These are phyloP conservation scores for Porites evermanni DNA, from an alignment of 92 coral and sea anemone genomes.

Conservation along the genomic window DNA sequence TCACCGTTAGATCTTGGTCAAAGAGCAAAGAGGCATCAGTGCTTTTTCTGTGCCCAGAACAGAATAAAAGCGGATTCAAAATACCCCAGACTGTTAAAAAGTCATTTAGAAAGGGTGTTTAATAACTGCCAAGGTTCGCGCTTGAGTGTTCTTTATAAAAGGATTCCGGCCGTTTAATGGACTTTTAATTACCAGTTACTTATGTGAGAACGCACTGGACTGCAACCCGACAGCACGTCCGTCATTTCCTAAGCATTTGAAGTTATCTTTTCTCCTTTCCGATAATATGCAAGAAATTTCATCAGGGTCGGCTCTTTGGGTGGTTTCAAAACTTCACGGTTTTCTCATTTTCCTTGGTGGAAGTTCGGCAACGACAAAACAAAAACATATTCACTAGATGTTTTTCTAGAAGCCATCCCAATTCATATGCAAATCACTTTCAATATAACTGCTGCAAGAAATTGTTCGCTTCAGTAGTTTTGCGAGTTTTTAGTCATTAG, in stretches of 20 bases:
- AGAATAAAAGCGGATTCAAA: background rate
- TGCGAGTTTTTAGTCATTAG: constrained; percentile 35
- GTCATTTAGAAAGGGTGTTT: background rate
- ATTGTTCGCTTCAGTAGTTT: constrained; percentile 60
- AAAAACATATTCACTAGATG: background rate
- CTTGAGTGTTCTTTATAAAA: constrained; percentile 2
- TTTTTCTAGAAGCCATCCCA: background rate
- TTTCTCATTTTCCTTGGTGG: background rate
- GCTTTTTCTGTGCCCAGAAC: background rate
- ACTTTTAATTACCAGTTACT: constrained; percentile 14
- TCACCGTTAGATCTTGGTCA: background rate
- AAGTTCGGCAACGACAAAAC: background rate
- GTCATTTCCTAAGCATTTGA: background rate
- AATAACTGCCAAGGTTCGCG: background rate
- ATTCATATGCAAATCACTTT: constrained; percentile 47
- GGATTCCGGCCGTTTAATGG: constrained; percentile 34
- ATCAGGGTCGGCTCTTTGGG: no score
- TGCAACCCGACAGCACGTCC: background rate
- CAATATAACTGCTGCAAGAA: constrained; percentile 46
- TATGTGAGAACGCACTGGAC: background rate
- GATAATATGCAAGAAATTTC: background rate
- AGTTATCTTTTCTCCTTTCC: background rate
- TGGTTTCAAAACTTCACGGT: background rate
- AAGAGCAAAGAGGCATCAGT: background rate
- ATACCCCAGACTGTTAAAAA: background rate